Percentiles rank a stretch among this genome's conserved stretches.
phyloP scores from a whole-genome alignment of 2,888 invertebrate genomes.

The Hydriomena furcata region DNA sequence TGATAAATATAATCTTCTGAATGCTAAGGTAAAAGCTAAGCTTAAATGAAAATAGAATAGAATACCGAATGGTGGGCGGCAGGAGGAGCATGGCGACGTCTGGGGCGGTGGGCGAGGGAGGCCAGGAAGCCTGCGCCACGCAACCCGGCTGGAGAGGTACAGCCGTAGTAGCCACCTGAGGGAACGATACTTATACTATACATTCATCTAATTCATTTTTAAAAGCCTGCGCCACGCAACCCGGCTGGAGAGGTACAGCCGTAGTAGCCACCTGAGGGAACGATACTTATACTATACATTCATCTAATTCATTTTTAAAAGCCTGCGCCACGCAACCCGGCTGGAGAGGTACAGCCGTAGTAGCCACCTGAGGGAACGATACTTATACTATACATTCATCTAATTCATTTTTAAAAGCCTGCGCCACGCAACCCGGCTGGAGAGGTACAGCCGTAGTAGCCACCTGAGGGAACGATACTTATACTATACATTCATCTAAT shows the following conservation, averaged over 20 bases:
- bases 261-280: conserved; percentile 53
- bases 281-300: too few species aligned
- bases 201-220: too few species aligned
- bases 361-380: conserved; percentile 52
- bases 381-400: too few species aligned
- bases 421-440: conserved; percentile 47
- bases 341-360: conserved; percentile 57
- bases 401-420: too few species aligned
- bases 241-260: conserved; percentile 54
- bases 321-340: conserved; percentile 44
- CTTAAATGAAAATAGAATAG: too few species aligned
- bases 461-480: too few species aligned
- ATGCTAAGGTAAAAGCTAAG: too few species aligned
- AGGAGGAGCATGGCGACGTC: conserved; percentile 77
- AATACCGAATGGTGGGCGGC: conserved; percentile 45
- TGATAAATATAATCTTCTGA: too few species aligned
- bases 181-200: too few species aligned
- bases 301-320: too few species aligned
- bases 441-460: conserved; percentile 56
- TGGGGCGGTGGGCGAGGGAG: conserved; percentile 62
- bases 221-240: conserved; percentile 49
- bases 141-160: conserved; percentile 52
- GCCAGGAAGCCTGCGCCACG: conserved; percentile 55
- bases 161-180: conserved; percentile 51
- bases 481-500: too few species aligned